These are phyloP conservation scores for Chunga burmeisteri DNA, from an alignment of 2,113 vertebrate genomes.

Conservation along the genomic window DNA sequence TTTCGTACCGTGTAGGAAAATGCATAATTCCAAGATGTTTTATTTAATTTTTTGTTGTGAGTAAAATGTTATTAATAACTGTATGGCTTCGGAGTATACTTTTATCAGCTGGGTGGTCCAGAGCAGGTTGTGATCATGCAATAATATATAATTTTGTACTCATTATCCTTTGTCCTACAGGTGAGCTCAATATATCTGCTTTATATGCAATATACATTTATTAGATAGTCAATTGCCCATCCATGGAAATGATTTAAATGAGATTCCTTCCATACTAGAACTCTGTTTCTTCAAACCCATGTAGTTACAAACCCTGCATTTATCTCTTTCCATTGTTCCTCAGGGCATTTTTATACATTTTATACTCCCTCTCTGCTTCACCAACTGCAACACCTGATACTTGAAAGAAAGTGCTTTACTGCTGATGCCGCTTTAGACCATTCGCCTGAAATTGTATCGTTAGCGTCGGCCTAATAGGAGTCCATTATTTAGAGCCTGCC, in stretches of 20 bases:
- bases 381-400: background rate
- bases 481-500: background rate
- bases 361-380: background rate
- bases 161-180: background rate
- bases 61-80: background rate
- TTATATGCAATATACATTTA: background rate
- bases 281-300: background rate
- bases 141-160: background rate
- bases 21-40: background rate
- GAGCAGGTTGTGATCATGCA: background rate
- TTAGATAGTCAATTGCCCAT: background rate
- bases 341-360: conserved; percentile 5
- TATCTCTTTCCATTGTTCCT: conserved; percentile 13
- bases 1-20: background rate
- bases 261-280: background rate
- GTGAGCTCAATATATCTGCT: background rate
- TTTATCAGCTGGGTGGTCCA: background rate
- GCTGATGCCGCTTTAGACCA: background rate
- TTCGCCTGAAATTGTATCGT: background rate
- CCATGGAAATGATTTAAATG: background rate
- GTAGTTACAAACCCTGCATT: background rate
- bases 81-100: background rate
- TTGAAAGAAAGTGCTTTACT: background rate
- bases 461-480: background rate
- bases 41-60: background rate